Conservation (phyloP, 2,888 invertebrate genomes). For the Campopleginae sp. region DNA sequence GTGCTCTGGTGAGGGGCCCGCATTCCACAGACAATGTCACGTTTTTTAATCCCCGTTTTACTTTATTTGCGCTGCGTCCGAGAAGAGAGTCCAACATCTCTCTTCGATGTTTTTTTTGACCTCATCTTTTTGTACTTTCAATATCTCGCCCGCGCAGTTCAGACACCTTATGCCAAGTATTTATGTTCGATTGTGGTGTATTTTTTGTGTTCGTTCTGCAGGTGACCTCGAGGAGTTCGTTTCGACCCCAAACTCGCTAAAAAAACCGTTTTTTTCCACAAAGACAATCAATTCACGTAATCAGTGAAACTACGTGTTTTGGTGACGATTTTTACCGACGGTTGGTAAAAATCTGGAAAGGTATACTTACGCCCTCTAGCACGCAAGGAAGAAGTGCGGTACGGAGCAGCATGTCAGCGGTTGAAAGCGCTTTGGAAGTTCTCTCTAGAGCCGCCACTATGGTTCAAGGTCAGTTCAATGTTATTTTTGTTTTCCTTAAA, state of each 20-base stretch:
- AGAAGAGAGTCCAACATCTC: conserved; percentile 47
- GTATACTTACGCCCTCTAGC: conserved; percentile 45
- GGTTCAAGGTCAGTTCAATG: conserved; percentile 88
- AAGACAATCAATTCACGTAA: neutral
- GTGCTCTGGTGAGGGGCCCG: conserved; percentile 80
- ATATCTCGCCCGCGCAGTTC: neutral
- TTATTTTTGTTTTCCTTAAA: neutral
- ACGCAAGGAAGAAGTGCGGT: conserved; percentile 46
- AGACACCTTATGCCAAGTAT: neutral
- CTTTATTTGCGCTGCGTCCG: conserved; percentile 79
- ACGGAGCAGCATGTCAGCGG: conserved; percentile 87
- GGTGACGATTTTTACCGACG: neutral
- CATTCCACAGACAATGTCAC: conserved; percentile 84
- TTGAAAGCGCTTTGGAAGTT: conserved; percentile 94
- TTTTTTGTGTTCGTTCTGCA: neutral
- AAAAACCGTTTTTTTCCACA: neutral
- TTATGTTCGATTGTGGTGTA: neutral
- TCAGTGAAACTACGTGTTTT: neutral
- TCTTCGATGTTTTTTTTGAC: neutral
- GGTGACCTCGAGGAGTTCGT: neutral
- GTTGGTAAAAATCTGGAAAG: conserved; percentile 36
- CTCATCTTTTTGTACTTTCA: neutral
- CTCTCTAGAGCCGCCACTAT: conserved; percentile 95
- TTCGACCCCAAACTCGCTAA: neutral
- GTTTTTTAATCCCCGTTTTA: conserved; percentile 83